Percentiles rank a stretch among this genome's conserved stretches.
Evolutionary conservation across 1,140 invertebrate genomes (phyloP).

Genomic region (Glossosoma conforme): DNA sequence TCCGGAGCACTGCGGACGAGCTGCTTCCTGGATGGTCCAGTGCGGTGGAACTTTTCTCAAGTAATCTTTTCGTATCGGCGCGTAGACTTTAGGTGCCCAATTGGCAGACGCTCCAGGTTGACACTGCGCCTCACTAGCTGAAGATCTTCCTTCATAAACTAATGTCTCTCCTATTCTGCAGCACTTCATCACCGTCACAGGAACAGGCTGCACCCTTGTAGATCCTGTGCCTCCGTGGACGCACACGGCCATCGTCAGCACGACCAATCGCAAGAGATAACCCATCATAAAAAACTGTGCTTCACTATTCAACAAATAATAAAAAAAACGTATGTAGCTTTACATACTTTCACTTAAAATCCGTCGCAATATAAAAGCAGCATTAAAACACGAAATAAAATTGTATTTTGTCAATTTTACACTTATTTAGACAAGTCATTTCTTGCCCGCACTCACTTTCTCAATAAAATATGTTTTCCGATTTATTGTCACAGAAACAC

Average conservation of each 20-base stretch:
- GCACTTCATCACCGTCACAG: constrained; percentile 49
- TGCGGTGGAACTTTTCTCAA: constrained; percentile 40
- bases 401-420: too few relatives aligned
- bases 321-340: constrained; percentile 7
- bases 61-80: constrained; percentile 36
- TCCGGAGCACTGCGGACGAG: constrained; percentile 40
- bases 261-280: constrained; percentile 4
- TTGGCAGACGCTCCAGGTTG: constrained; percentile 14
- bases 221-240: constrained; percentile 18
- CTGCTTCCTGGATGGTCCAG: constrained; percentile 43
- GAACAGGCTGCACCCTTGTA: constrained; percentile 34
- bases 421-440: too few relatives aligned
- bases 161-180: constrained; percentile 46
- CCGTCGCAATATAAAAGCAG: too few relatives aligned
- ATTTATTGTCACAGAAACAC: too few relatives aligned
- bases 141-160: constrained; percentile 23
- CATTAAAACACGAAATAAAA: too few relatives aligned
- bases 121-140: constrained; percentile 28
- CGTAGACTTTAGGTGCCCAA: constrained; percentile 53
- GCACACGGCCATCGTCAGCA: constrained; percentile 11
- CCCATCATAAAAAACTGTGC: too few relatives aligned
- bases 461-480: too few relatives aligned
- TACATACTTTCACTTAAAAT: constrained; percentile 12
- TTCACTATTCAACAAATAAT: too few relatives aligned
- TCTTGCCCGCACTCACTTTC: too few relatives aligned